Percentiles rank a stretch among this genome's conserved stretches.
phyloP scores from a whole-genome alignment of 2,113 vertebrate species.

The Odobenus rosmarus region DNA sequence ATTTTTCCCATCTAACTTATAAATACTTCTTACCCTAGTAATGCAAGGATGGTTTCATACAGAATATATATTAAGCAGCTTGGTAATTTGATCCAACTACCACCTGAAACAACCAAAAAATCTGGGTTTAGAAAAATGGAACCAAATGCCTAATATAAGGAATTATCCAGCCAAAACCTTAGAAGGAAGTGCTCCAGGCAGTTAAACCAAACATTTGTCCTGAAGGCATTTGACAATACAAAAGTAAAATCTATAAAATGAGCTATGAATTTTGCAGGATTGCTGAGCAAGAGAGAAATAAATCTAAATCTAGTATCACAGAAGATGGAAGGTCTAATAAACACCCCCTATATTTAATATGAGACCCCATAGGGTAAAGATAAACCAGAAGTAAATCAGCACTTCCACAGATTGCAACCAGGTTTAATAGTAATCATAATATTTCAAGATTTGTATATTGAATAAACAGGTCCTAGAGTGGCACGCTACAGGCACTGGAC shows the following conservation, averaged over 20 bases:
- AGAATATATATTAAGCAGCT: neutral
- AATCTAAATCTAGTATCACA: neutral
- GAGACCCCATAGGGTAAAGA: neutral
- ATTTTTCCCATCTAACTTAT: neutral
- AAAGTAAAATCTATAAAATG: slow-evolving; percentile 11
- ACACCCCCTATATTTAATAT: neutral
- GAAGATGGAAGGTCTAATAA: neutral
- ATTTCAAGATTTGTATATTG: neutral
- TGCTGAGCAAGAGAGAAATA: neutral
- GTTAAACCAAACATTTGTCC: neutral
- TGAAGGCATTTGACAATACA: neutral
- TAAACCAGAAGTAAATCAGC: neutral
- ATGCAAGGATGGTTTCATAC: neutral
- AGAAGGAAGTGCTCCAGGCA: neutral
- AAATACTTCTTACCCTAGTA: neutral
- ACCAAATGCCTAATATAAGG: neutral
- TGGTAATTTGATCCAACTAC: neutral
- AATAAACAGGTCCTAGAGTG: neutral
- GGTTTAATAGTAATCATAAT: slow-evolving; percentile 9
- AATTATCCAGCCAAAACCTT: neutral
- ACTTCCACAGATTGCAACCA: neutral
- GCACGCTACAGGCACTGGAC: neutral
- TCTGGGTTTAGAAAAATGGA: neutral
- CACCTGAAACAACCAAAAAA: neutral
- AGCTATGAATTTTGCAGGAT: neutral